phyloP scores from a whole-genome alignment of 1,140 invertebrate species.

The Cydia splendana region DNA sequence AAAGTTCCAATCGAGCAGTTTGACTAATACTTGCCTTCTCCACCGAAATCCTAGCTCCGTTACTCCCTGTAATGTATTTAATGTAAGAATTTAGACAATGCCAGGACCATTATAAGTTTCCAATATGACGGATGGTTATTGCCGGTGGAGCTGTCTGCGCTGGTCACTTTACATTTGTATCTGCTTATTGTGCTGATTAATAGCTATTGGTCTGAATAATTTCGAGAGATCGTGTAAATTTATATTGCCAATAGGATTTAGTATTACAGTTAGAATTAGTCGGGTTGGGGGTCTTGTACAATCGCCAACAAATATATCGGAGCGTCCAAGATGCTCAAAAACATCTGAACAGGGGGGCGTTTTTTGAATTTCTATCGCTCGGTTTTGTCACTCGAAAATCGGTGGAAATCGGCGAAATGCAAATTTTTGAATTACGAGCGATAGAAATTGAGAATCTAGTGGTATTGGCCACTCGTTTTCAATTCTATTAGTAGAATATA shows the following conservation, averaged over 20 bases:
- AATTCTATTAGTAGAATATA: too few relatives aligned
- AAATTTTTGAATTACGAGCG: too few relatives aligned
- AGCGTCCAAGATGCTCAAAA: too few relatives aligned
- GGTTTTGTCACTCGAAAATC: too few relatives aligned
- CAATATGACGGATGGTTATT: conserved; percentile 28
- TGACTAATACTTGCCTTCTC: background rate
- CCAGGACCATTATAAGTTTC: conserved; percentile 28
- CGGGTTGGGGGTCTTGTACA: too few relatives aligned
- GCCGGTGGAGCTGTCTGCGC: conserved; percentile 6
- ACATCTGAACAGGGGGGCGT: too few relatives aligned
- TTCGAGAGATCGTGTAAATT: conserved; percentile 10
- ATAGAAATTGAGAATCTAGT: too few relatives aligned
- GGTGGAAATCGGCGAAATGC: too few relatives aligned
- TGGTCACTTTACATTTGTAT: conserved; percentile 32
- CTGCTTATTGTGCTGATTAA: conserved; percentile 25
- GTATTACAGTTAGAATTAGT: background rate
- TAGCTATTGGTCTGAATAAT: conserved; percentile 24
- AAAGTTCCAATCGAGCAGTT: too few relatives aligned
- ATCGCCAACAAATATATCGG: too few relatives aligned
- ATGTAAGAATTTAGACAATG: conserved; percentile 46
- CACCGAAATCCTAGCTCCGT: background rate
- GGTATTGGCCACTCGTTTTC: too few relatives aligned
- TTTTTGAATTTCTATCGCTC: too few relatives aligned
- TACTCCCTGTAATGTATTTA: conserved; percentile 38
- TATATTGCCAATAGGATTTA: conserved; percentile 9